Evolutionary conservation across 2,888 invertebrate species (phyloP), one percentile per base, ranked within the genome.

Genomic region (Orthonevra nobilis): DNA sequence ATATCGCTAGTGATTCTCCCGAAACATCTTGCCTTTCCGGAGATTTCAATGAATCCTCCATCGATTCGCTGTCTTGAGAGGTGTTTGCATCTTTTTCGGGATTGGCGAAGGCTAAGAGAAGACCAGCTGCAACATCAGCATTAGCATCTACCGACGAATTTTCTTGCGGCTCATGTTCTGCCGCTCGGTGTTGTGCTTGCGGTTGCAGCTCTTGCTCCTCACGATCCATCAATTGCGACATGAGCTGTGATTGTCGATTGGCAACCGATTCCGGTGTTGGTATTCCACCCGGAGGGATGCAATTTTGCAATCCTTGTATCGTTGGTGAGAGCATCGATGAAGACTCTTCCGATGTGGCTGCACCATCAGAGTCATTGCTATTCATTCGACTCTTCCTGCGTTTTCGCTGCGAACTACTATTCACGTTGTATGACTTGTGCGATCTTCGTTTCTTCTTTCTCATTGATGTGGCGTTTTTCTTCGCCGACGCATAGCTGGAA

Each of bases 291-390:
- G 83, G 69, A 1, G 82, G 79, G 19, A 61, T 46, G 14, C 79
- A 72, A 17, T 63, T 72, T n/a, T 81, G 70, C 4, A 66, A 36
- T 3, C 56, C 58, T 14, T 87, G 74, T 83, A 89, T 58, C 4
- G 83, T 81, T 5, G 93, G 92, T 0, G 93, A 92, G 10, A 91
- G 87, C 72, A 90, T 84, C 0, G 91, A 89, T n/a, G 87, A 86
- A 50, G 90, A 90, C 70, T 91, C 91, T 84, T 96, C 96, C 0
- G 95, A 94, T 3, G 94, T 94, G 9, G 92, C 90, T 83, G 81
- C 58, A 34, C 93, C 87, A 83, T 94, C 94, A 0, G 94, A 94
- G 85, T 95, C 95, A 0, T 93, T 94, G 0, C 94, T 95, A 86
- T 94, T 94, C 17, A 94, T 88, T 7, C 95, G 91, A 20, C 93